Evolutionary conservation across 2,113 vertebrate genomes (phyloP).

Genomic region (Amia ocellicauda): DNA sequence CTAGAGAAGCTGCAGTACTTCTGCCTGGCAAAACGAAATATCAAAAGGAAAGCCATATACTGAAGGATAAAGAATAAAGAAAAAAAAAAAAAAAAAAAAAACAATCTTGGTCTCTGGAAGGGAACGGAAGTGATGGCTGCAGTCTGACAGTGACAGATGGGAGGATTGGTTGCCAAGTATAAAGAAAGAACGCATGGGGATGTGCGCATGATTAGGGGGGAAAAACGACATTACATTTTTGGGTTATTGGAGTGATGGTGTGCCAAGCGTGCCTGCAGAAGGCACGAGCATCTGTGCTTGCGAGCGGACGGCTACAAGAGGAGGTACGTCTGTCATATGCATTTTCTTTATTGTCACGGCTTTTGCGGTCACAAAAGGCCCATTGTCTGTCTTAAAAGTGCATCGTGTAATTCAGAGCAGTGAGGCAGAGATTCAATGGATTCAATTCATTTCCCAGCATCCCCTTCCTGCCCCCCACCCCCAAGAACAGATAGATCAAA

Average conservation of each 20-base stretch:
- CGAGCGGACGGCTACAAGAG: constrained; percentile 39
- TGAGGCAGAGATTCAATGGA: constrained; percentile 33
- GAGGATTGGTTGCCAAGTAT: constrained; percentile 13
- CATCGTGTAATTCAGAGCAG: not conserved
- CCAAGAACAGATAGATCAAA: constrained; percentile 32
- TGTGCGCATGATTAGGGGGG: constrained; percentile 17
- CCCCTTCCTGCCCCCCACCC: constrained; percentile 35
- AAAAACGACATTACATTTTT: not conserved
- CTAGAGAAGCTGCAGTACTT: no score
- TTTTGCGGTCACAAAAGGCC: not conserved
- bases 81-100: not conserved
- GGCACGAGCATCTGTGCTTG: constrained; percentile 35
- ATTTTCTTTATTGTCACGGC: constrained; percentile 31
- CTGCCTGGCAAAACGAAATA: not conserved
- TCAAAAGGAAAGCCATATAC: not conserved
- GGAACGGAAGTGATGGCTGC: constrained; percentile 18
- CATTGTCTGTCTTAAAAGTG: constrained; percentile 2
- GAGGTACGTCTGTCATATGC: constrained; percentile 55
- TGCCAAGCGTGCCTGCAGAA: constrained; percentile 16
- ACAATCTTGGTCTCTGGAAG: constrained; percentile 32
- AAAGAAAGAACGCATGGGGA: constrained; percentile 22
- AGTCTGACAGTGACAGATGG: constrained; percentile 36
- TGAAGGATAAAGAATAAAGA: not conserved
- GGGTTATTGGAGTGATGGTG: constrained; percentile 42
- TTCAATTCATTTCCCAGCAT: constrained; percentile 36